Conservation (phyloP, 2,113 vertebrate species). For the Symphodus melops region DNA sequence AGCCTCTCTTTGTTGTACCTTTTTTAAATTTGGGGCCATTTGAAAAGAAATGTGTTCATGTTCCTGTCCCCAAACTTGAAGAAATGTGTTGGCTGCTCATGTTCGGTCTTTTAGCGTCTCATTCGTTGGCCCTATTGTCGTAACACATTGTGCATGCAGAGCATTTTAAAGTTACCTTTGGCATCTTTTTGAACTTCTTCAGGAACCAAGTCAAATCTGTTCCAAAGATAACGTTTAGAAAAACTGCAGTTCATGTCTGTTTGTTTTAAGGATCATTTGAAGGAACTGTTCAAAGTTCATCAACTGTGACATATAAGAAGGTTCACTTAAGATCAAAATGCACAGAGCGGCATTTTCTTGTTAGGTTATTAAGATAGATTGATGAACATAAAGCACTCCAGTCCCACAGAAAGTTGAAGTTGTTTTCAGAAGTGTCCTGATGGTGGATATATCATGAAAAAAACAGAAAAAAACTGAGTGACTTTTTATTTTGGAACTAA, state of each 20-base stretch:
- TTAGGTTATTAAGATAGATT: no score
- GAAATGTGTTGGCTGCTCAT: neutral
- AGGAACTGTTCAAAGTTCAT: no score
- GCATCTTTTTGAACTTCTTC: neutral
- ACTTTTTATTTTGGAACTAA: neutral
- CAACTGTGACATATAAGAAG: no score
- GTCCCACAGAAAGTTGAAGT: neutral
- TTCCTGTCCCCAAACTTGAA: neutral
- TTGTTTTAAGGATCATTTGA: no score
- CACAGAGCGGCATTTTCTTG: no score
- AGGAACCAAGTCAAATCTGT: neutral
- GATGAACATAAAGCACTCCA: no score
- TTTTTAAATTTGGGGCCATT: no score
- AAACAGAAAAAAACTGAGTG: neutral
- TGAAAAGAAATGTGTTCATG: no score
- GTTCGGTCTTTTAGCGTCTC: neutral
- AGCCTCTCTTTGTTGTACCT: no score
- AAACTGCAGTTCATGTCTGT: no score
- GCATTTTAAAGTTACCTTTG: neutral
- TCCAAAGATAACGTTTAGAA: no score
- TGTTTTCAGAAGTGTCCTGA: neutral
- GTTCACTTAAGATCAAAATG: no score
- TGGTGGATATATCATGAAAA: neutral
- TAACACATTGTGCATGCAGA: neutral
- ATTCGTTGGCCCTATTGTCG: neutral